A percentile compares a stretch with the other conserved stretches of the same genome.
phyloP scores from a whole-genome alignment of 2,113 vertebrate genomes.

The Passer domesticus region DNA sequence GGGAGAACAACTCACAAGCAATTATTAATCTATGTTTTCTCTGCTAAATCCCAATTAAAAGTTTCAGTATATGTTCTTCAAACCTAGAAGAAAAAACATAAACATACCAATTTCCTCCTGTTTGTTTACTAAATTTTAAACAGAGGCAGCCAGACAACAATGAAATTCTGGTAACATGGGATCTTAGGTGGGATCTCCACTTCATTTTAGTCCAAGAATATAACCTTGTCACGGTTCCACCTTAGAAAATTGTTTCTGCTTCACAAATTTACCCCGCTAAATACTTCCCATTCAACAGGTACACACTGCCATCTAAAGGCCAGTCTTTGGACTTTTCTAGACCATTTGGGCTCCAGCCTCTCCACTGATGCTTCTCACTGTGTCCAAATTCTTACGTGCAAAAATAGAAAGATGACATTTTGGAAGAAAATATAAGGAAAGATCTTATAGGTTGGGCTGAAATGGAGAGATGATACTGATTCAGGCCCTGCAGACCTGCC shows the following conservation, averaged over 20 bases:
- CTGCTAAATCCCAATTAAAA: not conserved
- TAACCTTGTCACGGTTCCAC: not conserved
- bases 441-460: not conserved
- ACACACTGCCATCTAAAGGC: conserved; percentile 82
- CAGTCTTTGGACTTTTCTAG: conserved; percentile 37
- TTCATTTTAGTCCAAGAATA: not conserved
- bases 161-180: not conserved
- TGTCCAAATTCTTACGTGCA: not conserved
- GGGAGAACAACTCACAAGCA: not conserved
- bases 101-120: not conserved
- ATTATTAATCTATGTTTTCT: not conserved
- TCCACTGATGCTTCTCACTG: not conserved
- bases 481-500: not conserved
- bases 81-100: not conserved
- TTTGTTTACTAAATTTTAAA: not conserved
- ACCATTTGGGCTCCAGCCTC: not conserved
- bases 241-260: not conserved
- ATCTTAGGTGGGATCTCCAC: not conserved
- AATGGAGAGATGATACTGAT: not conserved
- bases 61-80: not conserved
- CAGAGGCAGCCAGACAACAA: not conserved
- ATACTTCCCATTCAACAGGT: conserved; percentile 62
- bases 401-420: not conserved
- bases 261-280: not conserved
- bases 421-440: not conserved